Evolutionary conservation across 2,797 vertebrate genomes (phyloP).

Genomic region (Manis crassicaudata): DNA sequence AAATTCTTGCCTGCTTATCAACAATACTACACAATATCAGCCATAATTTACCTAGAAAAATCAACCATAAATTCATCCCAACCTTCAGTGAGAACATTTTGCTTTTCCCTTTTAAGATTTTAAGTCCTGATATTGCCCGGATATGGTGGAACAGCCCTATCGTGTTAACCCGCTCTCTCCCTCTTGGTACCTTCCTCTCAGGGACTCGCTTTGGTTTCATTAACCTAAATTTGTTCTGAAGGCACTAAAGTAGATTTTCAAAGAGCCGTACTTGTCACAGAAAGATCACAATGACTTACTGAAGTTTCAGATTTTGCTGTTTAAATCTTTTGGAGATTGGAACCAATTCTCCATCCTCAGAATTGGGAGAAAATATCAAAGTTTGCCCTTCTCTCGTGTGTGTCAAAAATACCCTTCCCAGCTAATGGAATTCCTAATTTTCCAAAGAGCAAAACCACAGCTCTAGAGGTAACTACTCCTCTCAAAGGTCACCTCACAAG

Average conservation of each 20-base stretch:
- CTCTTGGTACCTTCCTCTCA: constrained; percentile 44
- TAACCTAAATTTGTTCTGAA: constrained; percentile 56
- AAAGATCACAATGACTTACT: constrained; percentile 53
- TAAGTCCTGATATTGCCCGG: background rate
- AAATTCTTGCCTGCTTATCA: background rate
- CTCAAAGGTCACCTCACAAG: background rate
- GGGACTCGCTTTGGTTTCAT: constrained; percentile 51
- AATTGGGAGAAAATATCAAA: constrained; percentile 15
- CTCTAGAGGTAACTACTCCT: background rate
- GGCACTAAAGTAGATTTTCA: constrained; percentile 41
- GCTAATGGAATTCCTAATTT: constrained; percentile 26
- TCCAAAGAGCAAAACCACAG: constrained; percentile 28
- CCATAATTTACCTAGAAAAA: constrained; percentile 10
- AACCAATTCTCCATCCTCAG: constrained; percentile 23
- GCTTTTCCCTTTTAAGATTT: background rate
- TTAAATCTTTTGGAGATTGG: constrained; percentile 6
- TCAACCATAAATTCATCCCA: background rate
- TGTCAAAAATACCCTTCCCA: constrained; percentile 53
- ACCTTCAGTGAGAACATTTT: background rate
- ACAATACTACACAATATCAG: background rate
- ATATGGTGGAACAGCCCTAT: background rate
- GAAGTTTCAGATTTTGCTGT: constrained; percentile 58
- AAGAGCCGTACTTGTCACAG: constrained; percentile 52
- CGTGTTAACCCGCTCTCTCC: background rate
- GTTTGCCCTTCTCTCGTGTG: constrained; percentile 11